Evolutionary conservation across 2,797 vertebrate species (phyloP), one percentile per base, ranked within the genome.

Genomic region (Taenioides sp.): DNA sequence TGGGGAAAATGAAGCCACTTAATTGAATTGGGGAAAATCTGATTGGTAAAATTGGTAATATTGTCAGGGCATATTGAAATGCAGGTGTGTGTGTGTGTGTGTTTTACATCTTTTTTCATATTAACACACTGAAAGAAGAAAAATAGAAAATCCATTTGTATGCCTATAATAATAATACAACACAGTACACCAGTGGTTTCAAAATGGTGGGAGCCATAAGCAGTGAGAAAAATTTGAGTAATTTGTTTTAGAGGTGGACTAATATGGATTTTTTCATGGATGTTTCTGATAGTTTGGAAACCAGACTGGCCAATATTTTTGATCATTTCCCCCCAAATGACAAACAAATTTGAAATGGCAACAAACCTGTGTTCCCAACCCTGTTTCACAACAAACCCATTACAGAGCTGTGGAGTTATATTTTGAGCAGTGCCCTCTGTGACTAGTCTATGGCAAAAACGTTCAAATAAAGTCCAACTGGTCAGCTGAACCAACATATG

Each of bases 31-130:
- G 43, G n/a, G 16, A 9, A 23, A 23, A 64, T 43, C 60, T 43
- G 62, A 64, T 64, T 43, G 27, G 27, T 20, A 62, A 62, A 62
- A 34, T 37, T 63, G 63, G 63, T 43, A 65, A 65, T 47, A 65
- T n/a, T 47, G 40, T 47, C 40, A 47, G 40, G 40, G 37, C n/a
- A 64, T n/a, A 47, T 47, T 65, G 22, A 65, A 65, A 49, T 64
- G 17, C 40, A 49, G 40, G 7, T 34, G 18, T 59, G 28, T 40
- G 14, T 23, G 17, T 34, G 17, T 58, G 17, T 37, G 14, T 27
- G 25, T 27, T 27, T 25, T n/a, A 43, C 9, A 63, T 63, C 12
- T n/a, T 63, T 63, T 22, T 63, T 43, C 31, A 43, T 63, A 63
- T 37, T 4, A 59, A 59, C 7, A 28, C 25, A 63, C 3, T 47